Percentiles rank a stretch among this genome's conserved stretches.
These are phyloP conservation scores for Eumacrocentrus americanus DNA, from an alignment of 2,888 invertebrate genomes.

Conservation along the genomic window DNA sequence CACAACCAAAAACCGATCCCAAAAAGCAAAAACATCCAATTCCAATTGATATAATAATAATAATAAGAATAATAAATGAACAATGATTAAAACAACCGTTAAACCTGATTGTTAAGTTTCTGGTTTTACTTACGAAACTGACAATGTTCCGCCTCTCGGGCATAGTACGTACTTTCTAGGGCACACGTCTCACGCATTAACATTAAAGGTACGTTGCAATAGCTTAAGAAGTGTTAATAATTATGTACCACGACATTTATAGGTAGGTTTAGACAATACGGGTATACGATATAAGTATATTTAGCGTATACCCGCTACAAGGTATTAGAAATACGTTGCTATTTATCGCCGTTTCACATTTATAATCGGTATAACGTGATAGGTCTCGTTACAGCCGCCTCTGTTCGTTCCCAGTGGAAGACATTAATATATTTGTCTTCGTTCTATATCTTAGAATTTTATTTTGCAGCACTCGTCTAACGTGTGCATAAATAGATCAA, in stretches of 20 bases:
- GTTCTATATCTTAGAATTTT: neutral
- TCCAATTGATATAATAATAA: neutral
- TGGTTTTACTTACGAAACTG: slow-evolving; percentile 61
- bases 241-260: slow-evolving; percentile 57
- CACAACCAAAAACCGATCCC: neutral
- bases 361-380: slow-evolving; percentile 52
- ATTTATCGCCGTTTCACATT: slow-evolving; percentile 49
- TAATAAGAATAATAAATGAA: neutral
- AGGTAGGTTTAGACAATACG: slow-evolving; percentile 39
- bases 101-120: slow-evolving; percentile 53
- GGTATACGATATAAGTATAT: slow-evolving; percentile 52
- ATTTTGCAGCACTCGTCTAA: neutral
- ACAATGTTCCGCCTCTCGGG: slow-evolving; percentile 60
- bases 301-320: slow-evolving; percentile 54
- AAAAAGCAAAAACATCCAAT: neutral
- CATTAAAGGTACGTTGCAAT: slow-evolving; percentile 58
- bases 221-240: slow-evolving; percentile 55
- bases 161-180: slow-evolving; percentile 61
- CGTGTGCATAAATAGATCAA: too few species aligned
- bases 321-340: slow-evolving; percentile 55
- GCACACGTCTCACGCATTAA: slow-evolving; percentile 61
- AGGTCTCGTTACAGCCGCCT: slow-evolving; percentile 54
- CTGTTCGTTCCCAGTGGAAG: slow-evolving; percentile 52
- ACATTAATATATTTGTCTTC: slow-evolving; percentile 20
- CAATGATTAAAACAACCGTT: slow-evolving; percentile 32